Base-by-base conservation (phyloP, 2,888 invertebrate species). In the Protophormia terraenovae region DNA sequence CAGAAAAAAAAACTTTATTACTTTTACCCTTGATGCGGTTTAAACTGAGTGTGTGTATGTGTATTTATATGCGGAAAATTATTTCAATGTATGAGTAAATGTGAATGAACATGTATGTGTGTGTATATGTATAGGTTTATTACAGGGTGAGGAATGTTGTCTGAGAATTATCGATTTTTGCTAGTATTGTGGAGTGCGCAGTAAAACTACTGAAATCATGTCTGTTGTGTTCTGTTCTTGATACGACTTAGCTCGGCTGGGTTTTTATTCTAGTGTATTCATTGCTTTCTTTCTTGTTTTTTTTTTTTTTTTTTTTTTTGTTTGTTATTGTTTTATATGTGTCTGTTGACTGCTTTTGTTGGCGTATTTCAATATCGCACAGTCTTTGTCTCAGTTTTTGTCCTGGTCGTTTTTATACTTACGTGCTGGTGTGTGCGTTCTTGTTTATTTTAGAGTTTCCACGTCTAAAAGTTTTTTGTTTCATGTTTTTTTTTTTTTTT, bases 101-200 rank as follows among this genome's bases (percentile, higher is more conserved):
- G 27, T 64, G 6, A 58, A 73, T 79, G 41, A 84, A 38, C 50
- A 64, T 72, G 62, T 55, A 64, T 72, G 62, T 82, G 50, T 67
- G 62, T 77, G 60, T 71, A 14, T 35, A 45, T 60, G 67, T 71
- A 14, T 35, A 45, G 55, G 67, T 66, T 62, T 79, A 64, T 53
- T 53, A 69, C 77, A 85, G 87, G 81, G 83, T 86, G 87, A 87
- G 87, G 80, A 78, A 79, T 81, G 71, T 75, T 78, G 84, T 86
- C 84, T 83, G 86, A 86, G 84, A 82, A 84, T 71, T 81, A 84
- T 83, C 76, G 83, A 86, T 86, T 85, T 85, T 85, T 78, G 66
- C 67, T 67, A 35, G 73, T 79, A 50, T 45, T 83, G 79, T 86
- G 76, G 84, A 82, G 82, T 85, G 84, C 84, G 84, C 84, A 85